Conservation (phyloP, 2,113 vertebrate species). For the Ailurus styani region DNA sequence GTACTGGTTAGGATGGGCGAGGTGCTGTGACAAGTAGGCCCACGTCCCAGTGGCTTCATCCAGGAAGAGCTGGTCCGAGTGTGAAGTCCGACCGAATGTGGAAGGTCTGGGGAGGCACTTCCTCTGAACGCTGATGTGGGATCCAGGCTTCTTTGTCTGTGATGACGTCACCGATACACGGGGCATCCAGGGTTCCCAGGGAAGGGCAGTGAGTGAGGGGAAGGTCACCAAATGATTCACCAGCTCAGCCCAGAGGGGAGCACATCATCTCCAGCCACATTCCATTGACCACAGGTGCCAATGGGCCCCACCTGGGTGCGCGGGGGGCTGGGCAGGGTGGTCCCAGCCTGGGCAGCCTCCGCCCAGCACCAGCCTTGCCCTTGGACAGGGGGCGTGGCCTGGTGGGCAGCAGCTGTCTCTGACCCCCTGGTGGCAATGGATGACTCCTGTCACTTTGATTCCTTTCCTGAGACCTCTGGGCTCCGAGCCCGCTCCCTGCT, state of each 20-base stretch:
- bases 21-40: background rate
- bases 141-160: background rate
- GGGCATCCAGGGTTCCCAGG: background rate
- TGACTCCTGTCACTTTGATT: background rate
- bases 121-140: background rate
- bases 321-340: background rate
- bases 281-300: background rate
- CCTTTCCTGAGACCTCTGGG: background rate
- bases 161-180: background rate
- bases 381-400: background rate
- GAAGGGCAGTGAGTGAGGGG: rapidly evolving
- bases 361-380: too few relatives aligned
- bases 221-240: background rate
- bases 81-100: rapidly evolving
- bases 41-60: background rate
- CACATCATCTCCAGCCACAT: background rate
- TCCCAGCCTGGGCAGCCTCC: background rate
- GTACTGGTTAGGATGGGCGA: background rate
- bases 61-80: background rate
- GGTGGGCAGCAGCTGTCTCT: background rate
- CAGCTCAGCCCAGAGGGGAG: background rate
- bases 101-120: background rate
- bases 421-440: background rate
- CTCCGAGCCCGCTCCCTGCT: background rate
- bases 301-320: too few relatives aligned